Evolutionary conservation across 2,888 invertebrate genomes (phyloP).

Genomic region (Philereme vetulata): DNA sequence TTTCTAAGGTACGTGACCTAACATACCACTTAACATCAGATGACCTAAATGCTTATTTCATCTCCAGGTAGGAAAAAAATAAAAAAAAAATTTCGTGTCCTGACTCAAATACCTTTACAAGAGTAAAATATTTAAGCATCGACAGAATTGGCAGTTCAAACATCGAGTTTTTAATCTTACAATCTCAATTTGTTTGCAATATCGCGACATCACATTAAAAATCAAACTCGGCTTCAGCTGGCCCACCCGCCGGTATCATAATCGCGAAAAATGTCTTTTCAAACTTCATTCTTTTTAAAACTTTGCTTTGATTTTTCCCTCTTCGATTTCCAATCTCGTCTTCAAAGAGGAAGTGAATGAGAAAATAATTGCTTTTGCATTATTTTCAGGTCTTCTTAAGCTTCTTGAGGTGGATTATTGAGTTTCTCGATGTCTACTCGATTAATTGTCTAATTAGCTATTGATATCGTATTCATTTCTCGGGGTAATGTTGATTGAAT

Average conservation of each 20-base stretch:
- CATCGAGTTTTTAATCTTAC: conserved; percentile 16
- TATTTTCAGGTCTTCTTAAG: conserved; percentile 66
- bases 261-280: conserved; percentile 64
- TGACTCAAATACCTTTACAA: too few species aligned
- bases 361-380: conserved; percentile 73
- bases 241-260: conserved; percentile 70
- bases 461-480: conserved; percentile 33
- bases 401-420: conserved; percentile 21
- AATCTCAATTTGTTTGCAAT: conserved; percentile 8
- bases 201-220: conserved; percentile 17
- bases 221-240: conserved; percentile 43
- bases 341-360: conserved; percentile 65
- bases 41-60: too few species aligned
- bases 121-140: too few species aligned
- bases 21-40: too few species aligned
- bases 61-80: too few species aligned
- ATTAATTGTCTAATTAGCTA: conserved; percentile 41
- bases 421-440: conserved; percentile 32
- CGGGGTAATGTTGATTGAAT: conserved; percentile 22
- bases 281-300: conserved; percentile 62
- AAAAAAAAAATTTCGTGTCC: too few species aligned
- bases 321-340: conserved; percentile 65
- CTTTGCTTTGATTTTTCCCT: conserved; percentile 69
- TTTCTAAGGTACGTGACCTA: too few species aligned
- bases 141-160: conserved; percentile 8